A percentile compares a stretch with the other conserved stretches of the same genome.
Evolutionary conservation across 2,797 vertebrate genomes (phyloP).

Genomic region (Spinibarbus caldwelli): DNA sequence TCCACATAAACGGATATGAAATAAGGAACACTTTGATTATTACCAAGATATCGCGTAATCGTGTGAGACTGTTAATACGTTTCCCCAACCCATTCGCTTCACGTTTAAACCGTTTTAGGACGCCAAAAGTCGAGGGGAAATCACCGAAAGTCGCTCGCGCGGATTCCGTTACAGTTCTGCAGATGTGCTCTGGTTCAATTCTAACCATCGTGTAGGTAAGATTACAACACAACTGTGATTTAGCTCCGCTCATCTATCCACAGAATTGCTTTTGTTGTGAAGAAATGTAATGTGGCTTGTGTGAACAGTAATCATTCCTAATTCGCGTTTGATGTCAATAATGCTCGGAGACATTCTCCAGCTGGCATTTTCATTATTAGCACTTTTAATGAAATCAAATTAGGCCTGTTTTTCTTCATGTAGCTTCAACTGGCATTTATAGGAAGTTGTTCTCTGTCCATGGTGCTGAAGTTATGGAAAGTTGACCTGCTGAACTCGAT

Average conservation of each 20-base stretch:
- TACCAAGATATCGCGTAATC: not conserved
- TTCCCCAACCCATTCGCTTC: not conserved
- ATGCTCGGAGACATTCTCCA: not conserved
- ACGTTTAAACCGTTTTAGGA: constrained; percentile 23
- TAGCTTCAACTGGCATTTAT: not conserved
- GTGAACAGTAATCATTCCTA: not conserved
- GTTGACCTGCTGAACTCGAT: not conserved
- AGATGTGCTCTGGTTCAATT: constrained; percentile 52
- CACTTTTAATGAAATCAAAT: not conserved
- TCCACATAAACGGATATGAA: constrained; percentile 11
- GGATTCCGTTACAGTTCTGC: constrained; percentile 27
- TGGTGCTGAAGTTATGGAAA: constrained; percentile 50
- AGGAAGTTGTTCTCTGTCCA: constrained; percentile 41
- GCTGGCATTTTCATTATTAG: not conserved
- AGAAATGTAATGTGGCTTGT: not conserved
- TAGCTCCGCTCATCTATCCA: not conserved
- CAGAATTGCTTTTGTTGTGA: not conserved
- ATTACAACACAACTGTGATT: not conserved
- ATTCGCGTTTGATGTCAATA: not conserved
- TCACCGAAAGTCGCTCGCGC: not conserved
- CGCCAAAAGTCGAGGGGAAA: not conserved
- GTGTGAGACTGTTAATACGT: not conserved
- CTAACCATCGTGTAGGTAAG: constrained; percentile 60
- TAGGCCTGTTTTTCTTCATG: not conserved
- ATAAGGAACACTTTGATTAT: not conserved